These are phyloP conservation scores for Podarcis cretensis DNA, from an alignment of 2,113 vertebrate species.

Conservation along the genomic window DNA sequence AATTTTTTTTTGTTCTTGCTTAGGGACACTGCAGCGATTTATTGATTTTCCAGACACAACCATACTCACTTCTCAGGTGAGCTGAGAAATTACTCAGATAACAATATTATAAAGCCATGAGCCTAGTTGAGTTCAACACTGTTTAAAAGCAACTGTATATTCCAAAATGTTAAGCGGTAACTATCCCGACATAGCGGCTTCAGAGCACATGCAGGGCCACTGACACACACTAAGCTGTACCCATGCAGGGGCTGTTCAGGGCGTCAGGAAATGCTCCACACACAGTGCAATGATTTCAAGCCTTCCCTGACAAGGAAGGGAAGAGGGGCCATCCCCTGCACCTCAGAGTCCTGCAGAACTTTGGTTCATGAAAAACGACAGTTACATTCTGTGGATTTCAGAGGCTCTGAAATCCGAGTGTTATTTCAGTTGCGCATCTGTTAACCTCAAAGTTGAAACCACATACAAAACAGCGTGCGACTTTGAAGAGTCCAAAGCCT, in stretches of 20 bases:
- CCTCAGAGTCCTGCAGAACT: background rate
- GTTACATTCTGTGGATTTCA: background rate
- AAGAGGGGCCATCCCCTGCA: background rate
- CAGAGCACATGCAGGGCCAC: background rate
- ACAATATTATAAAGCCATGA: background rate
- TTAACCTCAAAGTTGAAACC: background rate
- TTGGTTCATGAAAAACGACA: too few relatives aligned
- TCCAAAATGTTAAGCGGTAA: background rate
- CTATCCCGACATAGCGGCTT: background rate
- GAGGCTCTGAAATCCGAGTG: background rate
- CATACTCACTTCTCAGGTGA: conserved; percentile 91
- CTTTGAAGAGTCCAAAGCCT: background rate
- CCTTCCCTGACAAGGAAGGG: background rate
- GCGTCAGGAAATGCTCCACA: background rate
- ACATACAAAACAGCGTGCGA: background rate
- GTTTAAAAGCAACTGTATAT: background rate
- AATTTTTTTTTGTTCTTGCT: conserved; percentile 26
- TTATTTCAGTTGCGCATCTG: background rate
- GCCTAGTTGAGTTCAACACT: background rate
- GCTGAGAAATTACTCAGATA: background rate
- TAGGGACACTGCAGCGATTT: conserved; percentile 91
- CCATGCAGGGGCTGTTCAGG: background rate
- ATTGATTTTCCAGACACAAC: conserved; percentile 92
- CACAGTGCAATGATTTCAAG: background rate
- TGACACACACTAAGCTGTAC: background rate